Percentiles rank a stretch among this genome's conserved stretches.
phyloP scores from a whole-genome alignment of 2,888 invertebrate species.

The Micropterix aruncella region DNA sequence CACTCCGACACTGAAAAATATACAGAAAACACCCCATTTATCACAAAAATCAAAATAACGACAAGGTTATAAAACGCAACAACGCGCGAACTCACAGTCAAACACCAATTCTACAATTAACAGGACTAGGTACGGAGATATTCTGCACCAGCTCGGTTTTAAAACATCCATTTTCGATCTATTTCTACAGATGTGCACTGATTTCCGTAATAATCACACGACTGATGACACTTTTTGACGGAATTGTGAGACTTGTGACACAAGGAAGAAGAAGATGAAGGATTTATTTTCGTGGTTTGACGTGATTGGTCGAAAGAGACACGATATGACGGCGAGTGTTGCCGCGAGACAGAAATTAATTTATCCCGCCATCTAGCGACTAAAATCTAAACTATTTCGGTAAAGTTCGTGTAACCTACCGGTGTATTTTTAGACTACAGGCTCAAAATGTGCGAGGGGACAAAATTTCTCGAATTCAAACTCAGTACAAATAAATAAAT shows the following conservation, averaged over 20 bases:
- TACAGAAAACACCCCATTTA: constrained; percentile 13
- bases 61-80: constrained; percentile 9
- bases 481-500: too few species aligned
- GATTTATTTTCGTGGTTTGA: constrained; percentile 39
- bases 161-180: constrained; percentile 35
- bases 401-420: too few species aligned
- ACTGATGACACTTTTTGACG: constrained; percentile 31
- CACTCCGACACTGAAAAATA: constrained; percentile 50
- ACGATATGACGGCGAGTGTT: too few species aligned
- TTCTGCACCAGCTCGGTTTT: constrained; percentile 44
- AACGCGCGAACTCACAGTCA: constrained; percentile 40
- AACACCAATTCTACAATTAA: constrained; percentile 52
- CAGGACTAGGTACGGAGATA: constrained; percentile 51
- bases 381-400: too few species aligned
- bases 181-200: constrained; percentile 21
- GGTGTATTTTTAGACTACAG: too few species aligned
- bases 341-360: too few species aligned
- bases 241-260: constrained; percentile 20
- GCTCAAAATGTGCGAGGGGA: too few species aligned
- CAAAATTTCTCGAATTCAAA: too few species aligned
- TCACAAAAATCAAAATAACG: constrained; percentile 1
- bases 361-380: too few species aligned
- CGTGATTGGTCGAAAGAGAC: constrained; percentile 45
- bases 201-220: constrained; percentile 19
- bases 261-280: constrained; percentile 30